Percentiles rank a stretch among this genome's conserved stretches.
Conservation (phyloP, 2,113 vertebrate species). For the Megalops atlanticus region DNA sequence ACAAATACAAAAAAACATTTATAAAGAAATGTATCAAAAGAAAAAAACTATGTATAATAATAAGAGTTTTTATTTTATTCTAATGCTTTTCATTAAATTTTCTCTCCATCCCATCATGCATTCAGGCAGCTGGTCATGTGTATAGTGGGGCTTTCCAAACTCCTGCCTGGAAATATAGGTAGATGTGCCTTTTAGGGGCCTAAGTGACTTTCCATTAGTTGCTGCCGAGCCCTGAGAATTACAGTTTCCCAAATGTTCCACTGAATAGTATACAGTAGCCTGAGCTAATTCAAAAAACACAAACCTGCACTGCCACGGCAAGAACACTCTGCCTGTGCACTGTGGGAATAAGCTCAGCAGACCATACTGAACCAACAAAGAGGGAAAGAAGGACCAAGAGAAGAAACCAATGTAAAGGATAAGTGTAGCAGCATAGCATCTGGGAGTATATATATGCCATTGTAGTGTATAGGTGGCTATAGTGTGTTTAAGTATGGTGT, state of each 20-base stretch:
- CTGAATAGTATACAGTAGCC: conserved; percentile 37
- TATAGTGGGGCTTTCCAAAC: conserved; percentile 14
- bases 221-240: conserved; percentile 22
- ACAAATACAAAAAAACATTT: too few species aligned
- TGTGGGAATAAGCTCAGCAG: conserved; percentile 8
- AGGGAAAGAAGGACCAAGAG: not conserved
- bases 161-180: conserved; percentile 21
- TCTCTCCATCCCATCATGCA: not conserved
- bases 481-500: too few species aligned
- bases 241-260: conserved; percentile 21
- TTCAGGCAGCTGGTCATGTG: conserved; percentile 17
- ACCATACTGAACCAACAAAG: not conserved
- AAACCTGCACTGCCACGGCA: conserved; percentile 12
- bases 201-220: conserved; percentile 39
- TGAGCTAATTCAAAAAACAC: conserved; percentile 37
- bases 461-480: not conserved
- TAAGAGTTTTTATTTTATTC: not conserved
- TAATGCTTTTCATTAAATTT: not conserved
- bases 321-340: not conserved
- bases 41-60: not conserved
- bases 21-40: too few species aligned
- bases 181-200: conserved; percentile 31
- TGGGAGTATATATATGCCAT: not conserved
- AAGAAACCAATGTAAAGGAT: not conserved
- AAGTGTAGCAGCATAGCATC: not conserved